Percentiles rank a stretch among this genome's conserved stretches.
phyloP scores from a whole-genome alignment of 1,140 invertebrate genomes.

The Orius laevigatus region DNA sequence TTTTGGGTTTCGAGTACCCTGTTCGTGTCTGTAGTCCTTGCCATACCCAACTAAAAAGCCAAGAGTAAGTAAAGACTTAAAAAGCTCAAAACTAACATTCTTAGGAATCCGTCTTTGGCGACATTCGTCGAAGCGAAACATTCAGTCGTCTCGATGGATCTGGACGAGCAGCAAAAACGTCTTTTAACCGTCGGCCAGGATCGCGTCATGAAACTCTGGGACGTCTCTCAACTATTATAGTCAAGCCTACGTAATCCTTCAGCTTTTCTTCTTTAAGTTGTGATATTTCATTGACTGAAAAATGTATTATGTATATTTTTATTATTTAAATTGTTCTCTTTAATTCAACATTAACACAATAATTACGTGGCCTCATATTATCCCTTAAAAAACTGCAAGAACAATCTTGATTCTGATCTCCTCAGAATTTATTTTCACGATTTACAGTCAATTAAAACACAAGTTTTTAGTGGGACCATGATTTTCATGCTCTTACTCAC shows the following conservation, averaged over 20 bases:
- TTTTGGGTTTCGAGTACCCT: slow-evolving; percentile 96
- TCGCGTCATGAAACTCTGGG: slow-evolving; percentile 82
- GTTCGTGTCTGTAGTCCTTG: slow-evolving; percentile 91
- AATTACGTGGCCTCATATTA: no score
- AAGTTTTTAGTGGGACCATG: no score
- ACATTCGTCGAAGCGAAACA: slow-evolving; percentile 93
- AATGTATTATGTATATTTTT: no score
- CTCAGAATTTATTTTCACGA: no score
- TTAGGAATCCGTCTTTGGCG: slow-evolving; percentile 56
- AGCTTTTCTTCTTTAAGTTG: not conserved
- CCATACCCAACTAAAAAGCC: slow-evolving; percentile 60
- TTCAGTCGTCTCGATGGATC: slow-evolving; percentile 68
- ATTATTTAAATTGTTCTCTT: no score
- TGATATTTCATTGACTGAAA: no score
- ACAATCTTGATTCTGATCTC: no score
- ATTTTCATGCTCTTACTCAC: no score
- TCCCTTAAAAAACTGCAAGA: no score
- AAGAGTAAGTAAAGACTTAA: slow-evolving; percentile 49
- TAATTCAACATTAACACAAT: no score
- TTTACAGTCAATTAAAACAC: no score
- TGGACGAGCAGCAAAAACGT: slow-evolving; percentile 71
- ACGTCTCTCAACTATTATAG: slow-evolving; percentile 42
- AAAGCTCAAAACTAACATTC: not conserved
- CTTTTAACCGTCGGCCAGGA: slow-evolving; percentile 88
- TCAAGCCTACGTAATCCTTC: not conserved